Evolutionary conservation across 1,140 invertebrate species (phyloP).

Genomic region (Hetaerina americana): DNA sequence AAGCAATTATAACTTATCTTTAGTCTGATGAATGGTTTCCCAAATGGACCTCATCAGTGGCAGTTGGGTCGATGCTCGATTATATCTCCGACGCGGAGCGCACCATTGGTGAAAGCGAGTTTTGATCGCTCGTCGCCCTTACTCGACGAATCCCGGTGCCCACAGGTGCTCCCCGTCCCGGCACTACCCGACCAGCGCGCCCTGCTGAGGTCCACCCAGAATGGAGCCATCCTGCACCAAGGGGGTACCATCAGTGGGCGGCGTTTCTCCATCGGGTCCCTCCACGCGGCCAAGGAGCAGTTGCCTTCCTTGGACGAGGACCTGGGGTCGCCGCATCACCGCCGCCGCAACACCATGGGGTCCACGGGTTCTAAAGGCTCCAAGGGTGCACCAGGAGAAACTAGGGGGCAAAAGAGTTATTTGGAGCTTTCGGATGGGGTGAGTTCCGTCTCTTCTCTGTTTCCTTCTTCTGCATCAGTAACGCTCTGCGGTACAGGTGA

Average conservation of each 20-base stretch:
- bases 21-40: too few species aligned
- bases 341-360: slow-evolving; percentile 22
- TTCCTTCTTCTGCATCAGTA: too few species aligned
- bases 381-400: slow-evolving; percentile 14
- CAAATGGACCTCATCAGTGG: too few species aligned
- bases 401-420: slow-evolving; percentile 19
- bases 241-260: slow-evolving; percentile 62
- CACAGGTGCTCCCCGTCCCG: background rate
- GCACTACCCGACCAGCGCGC: slow-evolving; percentile 27
- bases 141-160: too few species aligned
- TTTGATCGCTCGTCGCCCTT: too few species aligned
- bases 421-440: slow-evolving; percentile 18
- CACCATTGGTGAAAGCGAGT: too few species aligned
- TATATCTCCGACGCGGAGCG: too few species aligned
- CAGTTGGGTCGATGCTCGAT: too few species aligned
- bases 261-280: slow-evolving; percentile 19
- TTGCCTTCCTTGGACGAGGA: slow-evolving; percentile 22
- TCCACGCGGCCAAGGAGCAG: slow-evolving; percentile 12
- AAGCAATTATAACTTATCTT: too few species aligned
- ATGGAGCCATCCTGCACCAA: slow-evolving; percentile 61
- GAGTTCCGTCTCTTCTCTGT: too few species aligned
- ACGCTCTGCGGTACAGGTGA: too few species aligned
- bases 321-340: slow-evolving; percentile 17
- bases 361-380: slow-evolving; percentile 20
- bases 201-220: slow-evolving; percentile 54